Evolutionary conservation across 2,888 invertebrate genomes (phyloP), one percentile per base, ranked within the genome.

Genomic region (Drosophila helvetica): DNA sequence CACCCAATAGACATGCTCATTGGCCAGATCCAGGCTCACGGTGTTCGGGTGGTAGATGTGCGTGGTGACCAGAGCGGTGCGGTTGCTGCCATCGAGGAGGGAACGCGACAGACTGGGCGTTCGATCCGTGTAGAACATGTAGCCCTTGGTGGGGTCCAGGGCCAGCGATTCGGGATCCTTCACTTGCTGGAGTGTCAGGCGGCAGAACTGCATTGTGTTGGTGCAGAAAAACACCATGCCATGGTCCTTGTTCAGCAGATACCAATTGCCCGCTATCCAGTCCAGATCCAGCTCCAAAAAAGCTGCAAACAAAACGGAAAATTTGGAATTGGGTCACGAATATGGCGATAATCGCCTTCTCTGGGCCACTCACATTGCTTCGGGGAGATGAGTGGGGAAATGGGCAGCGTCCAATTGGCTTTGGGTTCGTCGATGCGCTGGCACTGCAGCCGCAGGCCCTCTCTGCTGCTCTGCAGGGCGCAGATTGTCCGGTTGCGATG

Each of bases 231-330:
- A 95, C 78, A 97, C 94, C 91, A 94, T 93, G 89, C 94, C 95
- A 75, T 94, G 93, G 60, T 93, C 93, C 84, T 93, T 94, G 92
- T 96, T 96, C 83, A 95, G 93, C 90, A 97, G 94, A 93, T 97
- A 98, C 96, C 97, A 97, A 93, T 97, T 97, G 82, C 94, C 94
- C 17, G 96, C 94, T 64, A 97, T 93, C 98, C 98, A 98, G 92
- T 98, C 98, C 76, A 95, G 91, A 7, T 95, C 95, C 86, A 97
- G 93, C 90, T 96, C 95, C 76, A 94, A 94, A 75, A 97, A 95
- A 76, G 94, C 96, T 95, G 91, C 72, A 90, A 80, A 64, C 72
- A 66, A 33, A 25, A 12, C 3, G 38, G 15, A 33, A n/a, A 59
- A 53, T 33, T 38, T 42, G 53, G 58, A 59, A 53, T 33, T 38